Base-by-base conservation (phyloP, 1,140 invertebrate genomes). In the Cephus cinctus region DNA sequence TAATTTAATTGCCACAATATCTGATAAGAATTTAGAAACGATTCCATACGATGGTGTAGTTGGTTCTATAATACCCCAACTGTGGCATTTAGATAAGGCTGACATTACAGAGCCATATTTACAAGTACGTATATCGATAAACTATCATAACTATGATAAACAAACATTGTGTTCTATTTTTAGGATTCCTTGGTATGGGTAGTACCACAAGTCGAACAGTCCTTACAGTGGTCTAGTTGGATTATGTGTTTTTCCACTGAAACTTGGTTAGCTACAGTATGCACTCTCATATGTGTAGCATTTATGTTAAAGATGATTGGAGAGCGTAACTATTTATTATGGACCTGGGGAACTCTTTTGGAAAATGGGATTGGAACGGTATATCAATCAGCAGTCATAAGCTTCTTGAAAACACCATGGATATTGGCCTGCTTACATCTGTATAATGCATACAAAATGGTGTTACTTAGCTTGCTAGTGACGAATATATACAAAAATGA, bases 131-230 rank as follows among this genome's bases (percentile, higher is more conserved):
- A 35, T 14, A 12, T 35, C 5, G 5, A 14, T 35, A 14, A 35
- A 14, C 12, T 14, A 5, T 30, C 9, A 8, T 30, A 8, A 9
- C 1, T 1, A 30, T 12, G 27, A n/a, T n/a, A n/a, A n/a, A n/a
- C n/a, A n/a, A n/a, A n/a, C n/a, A n/a, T n/a, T n/a, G n/a, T n/a
- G n/a, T n/a, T n/a, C n/a, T n/a, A n/a, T n/a, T n/a, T n/a, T n/a
- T n/a, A n/a, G 34, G 34, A 35, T 35, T n/a, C 12, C 8, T 35
- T 35, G 34, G 34, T 35, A n/a, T 35, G 34, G 34, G 18, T 14
- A 8, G 34, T 35, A 14, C 34, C 34, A n/a, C n/a, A n/a, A n/a
- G n/a, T n/a, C n/a, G n/a, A n/a, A n/a, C n/a, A n/a, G n/a, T n/a
- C n/a, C n/a, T n/a, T n/a, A n/a, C 12, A 14, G 6, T 2, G 27